Percentiles rank a stretch among this genome's conserved stretches.
Conservation (phyloP, 2,888 invertebrate species). For the Cheilosia soror region DNA sequence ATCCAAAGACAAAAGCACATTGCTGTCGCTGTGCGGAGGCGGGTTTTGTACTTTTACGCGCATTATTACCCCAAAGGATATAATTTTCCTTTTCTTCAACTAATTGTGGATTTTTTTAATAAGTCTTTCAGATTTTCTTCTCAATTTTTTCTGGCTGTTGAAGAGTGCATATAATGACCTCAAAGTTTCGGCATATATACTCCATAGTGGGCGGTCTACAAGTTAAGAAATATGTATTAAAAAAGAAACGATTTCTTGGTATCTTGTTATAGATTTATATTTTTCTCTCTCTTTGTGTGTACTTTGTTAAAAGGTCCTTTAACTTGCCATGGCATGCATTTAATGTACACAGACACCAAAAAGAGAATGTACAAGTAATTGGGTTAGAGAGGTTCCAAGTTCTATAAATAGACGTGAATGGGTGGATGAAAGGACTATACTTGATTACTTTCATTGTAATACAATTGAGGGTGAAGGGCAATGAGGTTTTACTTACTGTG, state of each 20-base stretch:
- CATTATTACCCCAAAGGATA: slow-evolving; percentile 59
- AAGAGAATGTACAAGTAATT: slow-evolving; percentile 68
- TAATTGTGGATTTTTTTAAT: slow-evolving; percentile 59
- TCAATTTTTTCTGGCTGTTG: slow-evolving; percentile 17
- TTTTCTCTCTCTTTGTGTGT: slow-evolving; percentile 13
- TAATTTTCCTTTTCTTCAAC: slow-evolving; percentile 39
- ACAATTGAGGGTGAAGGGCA: slow-evolving; percentile 30
- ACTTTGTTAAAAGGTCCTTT: slow-evolving; percentile 24
- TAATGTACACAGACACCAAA: slow-evolving; percentile 62
- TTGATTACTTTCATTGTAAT: slow-evolving; percentile 63
- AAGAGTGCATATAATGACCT: slow-evolving; percentile 64
- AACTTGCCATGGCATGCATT: slow-evolving; percentile 51
- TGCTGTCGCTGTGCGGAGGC: slow-evolving; percentile 16
- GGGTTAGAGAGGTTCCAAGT: slow-evolving; percentile 62
- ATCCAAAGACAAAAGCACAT: slow-evolving; percentile 8
- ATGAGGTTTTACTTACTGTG: slow-evolving; percentile 33
- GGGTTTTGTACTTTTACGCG: slow-evolving; percentile 34
- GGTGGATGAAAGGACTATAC: slow-evolving; percentile 40
- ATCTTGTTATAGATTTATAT: neutral
- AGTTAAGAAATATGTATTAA: slow-evolving; percentile 38
- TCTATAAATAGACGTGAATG: neutral
- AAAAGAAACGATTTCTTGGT: slow-evolving; percentile 15
- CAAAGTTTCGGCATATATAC: slow-evolving; percentile 8
- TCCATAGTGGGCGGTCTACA: neutral
- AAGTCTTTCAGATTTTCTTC: slow-evolving; percentile 44